A percentile compares a stretch with the other conserved stretches of the same genome.
phyloP scores from a whole-genome alignment of 2,113 vertebrate genomes.

The Amia ocellicauda region DNA sequence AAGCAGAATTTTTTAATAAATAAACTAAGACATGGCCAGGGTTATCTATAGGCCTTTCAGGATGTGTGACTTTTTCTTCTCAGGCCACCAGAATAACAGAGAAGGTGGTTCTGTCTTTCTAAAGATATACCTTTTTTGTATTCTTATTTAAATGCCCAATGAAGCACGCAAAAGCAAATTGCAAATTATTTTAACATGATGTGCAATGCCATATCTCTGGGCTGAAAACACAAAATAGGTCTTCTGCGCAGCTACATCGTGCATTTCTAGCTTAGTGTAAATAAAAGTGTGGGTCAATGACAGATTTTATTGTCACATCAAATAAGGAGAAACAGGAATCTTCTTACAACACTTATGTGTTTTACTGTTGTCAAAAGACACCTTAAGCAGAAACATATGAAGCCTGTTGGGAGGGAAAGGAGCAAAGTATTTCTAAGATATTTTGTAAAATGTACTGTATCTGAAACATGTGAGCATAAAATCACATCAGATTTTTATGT shows the following conservation, averaged over 20 bases:
- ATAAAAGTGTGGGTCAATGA: neutral
- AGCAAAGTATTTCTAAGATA: slow-evolving; percentile 6
- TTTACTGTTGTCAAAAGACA: neutral
- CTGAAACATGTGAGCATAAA: slow-evolving; percentile 5
- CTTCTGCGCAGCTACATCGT: neutral
- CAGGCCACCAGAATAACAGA: neutral
- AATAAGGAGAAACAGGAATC: neutral
- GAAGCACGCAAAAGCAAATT: neutral
- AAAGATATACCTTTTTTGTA: neutral
- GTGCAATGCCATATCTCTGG: neutral
- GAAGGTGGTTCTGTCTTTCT: neutral
- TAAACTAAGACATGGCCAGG: no score
- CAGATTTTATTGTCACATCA: slow-evolving; percentile 2
- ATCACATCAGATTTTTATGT: neutral
- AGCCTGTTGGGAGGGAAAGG: neutral
- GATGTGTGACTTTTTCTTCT: neutral
- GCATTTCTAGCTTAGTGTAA: neutral
- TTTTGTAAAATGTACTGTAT: slow-evolving; percentile 7
- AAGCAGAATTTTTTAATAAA: no score
- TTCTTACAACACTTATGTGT: slow-evolving; percentile 1
- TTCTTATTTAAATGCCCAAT: neutral
- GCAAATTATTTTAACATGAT: neutral
- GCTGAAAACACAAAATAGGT: neutral
- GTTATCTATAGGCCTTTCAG: neutral
- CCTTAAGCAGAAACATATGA: slow-evolving; percentile 7